Evolutionary conservation across 2,888 invertebrate species (phyloP).

Genomic region (Volucella bombylans): DNA sequence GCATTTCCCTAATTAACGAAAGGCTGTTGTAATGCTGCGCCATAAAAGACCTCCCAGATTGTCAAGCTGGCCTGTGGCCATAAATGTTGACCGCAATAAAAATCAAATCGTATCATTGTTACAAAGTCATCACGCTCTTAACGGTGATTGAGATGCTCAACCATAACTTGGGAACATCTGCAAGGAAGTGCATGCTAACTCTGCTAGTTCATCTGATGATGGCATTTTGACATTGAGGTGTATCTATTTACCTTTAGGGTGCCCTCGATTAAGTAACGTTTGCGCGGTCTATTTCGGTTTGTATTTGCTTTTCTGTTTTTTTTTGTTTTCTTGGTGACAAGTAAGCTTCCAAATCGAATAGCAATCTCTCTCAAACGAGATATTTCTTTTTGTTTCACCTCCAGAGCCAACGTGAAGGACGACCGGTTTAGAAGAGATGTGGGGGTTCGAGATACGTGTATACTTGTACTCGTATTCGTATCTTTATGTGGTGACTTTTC

Average conservation of each 20-base stretch:
- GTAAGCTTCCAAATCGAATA: constrained; percentile 37
- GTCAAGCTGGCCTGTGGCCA: constrained; percentile 35
- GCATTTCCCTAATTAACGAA: constrained; percentile 60
- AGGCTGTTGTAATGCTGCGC: constrained; percentile 10
- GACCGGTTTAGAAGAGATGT: constrained; percentile 55
- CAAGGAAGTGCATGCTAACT: constrained; percentile 46
- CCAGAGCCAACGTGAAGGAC: constrained; percentile 59
- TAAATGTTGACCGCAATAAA: constrained; percentile 63
- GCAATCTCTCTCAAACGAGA: constrained; percentile 36
- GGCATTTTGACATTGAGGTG: constrained; percentile 55
- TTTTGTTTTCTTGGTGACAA: constrained; percentile 50
- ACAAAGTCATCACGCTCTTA: constrained; percentile 54
- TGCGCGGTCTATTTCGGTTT: constrained; percentile 47
- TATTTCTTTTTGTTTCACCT: constrained; percentile 1
- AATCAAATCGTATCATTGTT: constrained; percentile 55
- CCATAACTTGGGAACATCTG: constrained; percentile 34
- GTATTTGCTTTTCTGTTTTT: constrained; percentile 20
- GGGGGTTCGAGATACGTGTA: constrained; percentile 56
- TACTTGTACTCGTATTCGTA: neutral
- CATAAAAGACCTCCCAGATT: constrained; percentile 25
- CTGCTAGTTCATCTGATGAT: constrained; percentile 46
- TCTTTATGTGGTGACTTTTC: constrained; percentile 51
- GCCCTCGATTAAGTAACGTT: constrained; percentile 54
- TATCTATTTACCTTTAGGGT: neutral
- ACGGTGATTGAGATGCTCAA: constrained; percentile 54